These are phyloP conservation scores for Zeus faber DNA, from an alignment of 2,113 vertebrate species.

Conservation along the genomic window DNA sequence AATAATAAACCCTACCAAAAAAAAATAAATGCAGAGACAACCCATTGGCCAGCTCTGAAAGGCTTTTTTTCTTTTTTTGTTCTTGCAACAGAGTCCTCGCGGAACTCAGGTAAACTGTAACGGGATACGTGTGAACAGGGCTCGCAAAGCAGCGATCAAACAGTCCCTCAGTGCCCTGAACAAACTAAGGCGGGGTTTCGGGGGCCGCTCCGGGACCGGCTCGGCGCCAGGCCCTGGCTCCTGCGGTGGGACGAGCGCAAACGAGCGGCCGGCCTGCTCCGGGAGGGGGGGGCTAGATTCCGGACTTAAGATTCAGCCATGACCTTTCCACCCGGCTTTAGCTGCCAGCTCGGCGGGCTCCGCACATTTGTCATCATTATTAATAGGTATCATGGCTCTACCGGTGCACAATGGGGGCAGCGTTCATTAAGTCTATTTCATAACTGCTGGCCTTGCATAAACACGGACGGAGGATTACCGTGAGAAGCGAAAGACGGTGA, in stretches of 20 bases:
- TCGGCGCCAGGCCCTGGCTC: conserved; percentile 17
- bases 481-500: too few species aligned
- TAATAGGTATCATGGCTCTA: conserved; percentile 26
- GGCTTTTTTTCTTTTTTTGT: too few species aligned
- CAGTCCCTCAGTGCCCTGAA: conserved; percentile 54
- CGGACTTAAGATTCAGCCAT: conserved; percentile 32
- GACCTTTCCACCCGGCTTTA: conserved; percentile 42
- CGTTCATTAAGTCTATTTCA: conserved; percentile 26
- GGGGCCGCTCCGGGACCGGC: too few species aligned
- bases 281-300: conserved; percentile 9
- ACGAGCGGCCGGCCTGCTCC: conserved; percentile 16
- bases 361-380: conserved; percentile 40
- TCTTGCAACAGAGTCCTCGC: too few species aligned
- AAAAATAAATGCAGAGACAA: too few species aligned
- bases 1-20: too few species aligned
- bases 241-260: background rate
- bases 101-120: too few species aligned
- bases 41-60: too few species aligned
- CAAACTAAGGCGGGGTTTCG: conserved; percentile 61
- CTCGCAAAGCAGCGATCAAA: conserved; percentile 55
- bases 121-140: too few species aligned
- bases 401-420: conserved; percentile 13
- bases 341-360: conserved; percentile 34
- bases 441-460: conserved; percentile 23
- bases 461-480: conserved; percentile 13